Evolutionary conservation across 2,113 vertebrate species (phyloP).

Genomic region (Columba janthina): DNA sequence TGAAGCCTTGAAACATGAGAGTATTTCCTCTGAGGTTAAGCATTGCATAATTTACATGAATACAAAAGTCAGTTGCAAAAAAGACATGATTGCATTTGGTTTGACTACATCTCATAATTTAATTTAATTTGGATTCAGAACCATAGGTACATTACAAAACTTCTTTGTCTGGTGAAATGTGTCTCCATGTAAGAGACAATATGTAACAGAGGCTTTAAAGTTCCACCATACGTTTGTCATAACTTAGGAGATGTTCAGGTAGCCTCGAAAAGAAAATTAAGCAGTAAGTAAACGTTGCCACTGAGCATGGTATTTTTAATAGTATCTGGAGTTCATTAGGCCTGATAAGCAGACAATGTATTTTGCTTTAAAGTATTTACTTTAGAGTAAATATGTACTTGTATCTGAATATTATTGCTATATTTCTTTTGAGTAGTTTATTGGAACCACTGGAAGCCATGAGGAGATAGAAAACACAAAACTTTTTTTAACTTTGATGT

Average conservation of each 20-base stretch:
- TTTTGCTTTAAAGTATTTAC: neutral
- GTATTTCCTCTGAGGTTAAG: neutral
- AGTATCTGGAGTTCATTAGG: neutral
- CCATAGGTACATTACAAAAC: neutral
- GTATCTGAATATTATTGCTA: neutral
- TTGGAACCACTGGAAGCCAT: conserved; percentile 57
- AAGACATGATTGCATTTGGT: neutral
- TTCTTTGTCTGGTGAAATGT: neutral
- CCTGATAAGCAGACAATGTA: neutral
- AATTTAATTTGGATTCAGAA: neutral
- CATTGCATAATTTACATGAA: neutral
- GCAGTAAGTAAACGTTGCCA: neutral
- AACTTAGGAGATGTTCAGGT: neutral
- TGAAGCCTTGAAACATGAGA: neutral
- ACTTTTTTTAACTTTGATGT: conserved; percentile 79
- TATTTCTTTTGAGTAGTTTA: conserved; percentile 60
- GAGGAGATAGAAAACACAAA: conserved; percentile 85
- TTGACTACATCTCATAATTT: neutral
- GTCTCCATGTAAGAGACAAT: neutral
- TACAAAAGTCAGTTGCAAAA: neutral
- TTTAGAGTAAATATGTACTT: neutral
- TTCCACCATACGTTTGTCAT: neutral
- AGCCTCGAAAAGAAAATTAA: neutral
- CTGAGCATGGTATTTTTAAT: neutral
- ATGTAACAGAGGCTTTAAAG: neutral